These are phyloP conservation scores for Prosopocoilus inquinatus DNA, from an alignment of 2,888 invertebrate genomes.

Conservation along the genomic window DNA sequence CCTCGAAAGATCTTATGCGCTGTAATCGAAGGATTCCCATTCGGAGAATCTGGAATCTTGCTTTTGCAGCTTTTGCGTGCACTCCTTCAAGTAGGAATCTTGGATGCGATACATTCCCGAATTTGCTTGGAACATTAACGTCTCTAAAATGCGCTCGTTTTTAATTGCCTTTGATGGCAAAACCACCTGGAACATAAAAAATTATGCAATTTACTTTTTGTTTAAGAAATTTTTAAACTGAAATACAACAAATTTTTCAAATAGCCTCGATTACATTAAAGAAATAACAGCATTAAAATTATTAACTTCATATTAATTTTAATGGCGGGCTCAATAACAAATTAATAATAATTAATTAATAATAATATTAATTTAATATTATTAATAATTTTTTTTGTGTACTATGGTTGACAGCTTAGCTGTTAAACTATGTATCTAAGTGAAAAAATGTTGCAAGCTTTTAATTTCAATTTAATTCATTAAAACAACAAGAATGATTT, in stretches of 20 bases:
- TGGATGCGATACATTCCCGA: constrained; percentile 90
- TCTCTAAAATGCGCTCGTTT: constrained; percentile 88
- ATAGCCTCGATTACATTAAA: not conserved
- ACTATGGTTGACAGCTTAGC: too few relatives aligned
- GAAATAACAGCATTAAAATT: not conserved
- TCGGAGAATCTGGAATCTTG: constrained; percentile 86
- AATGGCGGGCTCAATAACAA: too few relatives aligned
- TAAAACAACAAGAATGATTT: too few relatives aligned
- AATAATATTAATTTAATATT: too few relatives aligned
- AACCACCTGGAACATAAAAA: constrained; percentile 61
- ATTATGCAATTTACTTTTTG: not conserved
- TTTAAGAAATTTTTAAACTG: not conserved
- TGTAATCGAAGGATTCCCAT: constrained; percentile 75
- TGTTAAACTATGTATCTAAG: too few relatives aligned
- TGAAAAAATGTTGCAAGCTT: too few relatives aligned
- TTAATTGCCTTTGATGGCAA: constrained; percentile 90
- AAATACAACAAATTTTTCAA: not conserved
- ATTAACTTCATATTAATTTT: too few relatives aligned
- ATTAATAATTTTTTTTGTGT: too few relatives aligned
- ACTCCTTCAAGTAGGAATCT: constrained; percentile 83
- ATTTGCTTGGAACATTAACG: constrained; percentile 90
- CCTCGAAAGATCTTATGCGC: constrained; percentile 39
- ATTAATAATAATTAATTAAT: too few relatives aligned
- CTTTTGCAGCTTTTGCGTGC: constrained; percentile 81
- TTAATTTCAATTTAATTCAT: too few relatives aligned